Evolutionary conservation across 2,888 invertebrate genomes (phyloP).

Genomic region (Pterostichus niger): DNA sequence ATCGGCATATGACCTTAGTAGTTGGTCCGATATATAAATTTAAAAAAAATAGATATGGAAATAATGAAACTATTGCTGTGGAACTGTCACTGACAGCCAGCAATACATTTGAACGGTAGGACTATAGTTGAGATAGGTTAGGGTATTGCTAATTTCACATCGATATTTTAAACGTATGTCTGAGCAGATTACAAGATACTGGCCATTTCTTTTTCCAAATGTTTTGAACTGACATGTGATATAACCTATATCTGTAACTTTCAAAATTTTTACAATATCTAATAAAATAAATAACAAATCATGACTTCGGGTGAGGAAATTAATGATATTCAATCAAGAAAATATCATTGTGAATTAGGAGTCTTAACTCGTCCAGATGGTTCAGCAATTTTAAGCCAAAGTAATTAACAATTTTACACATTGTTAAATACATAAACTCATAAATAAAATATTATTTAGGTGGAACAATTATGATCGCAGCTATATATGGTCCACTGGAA

Average conservation of each 20-base stretch:
- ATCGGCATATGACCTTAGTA: no score
- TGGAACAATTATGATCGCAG: slow-evolving; percentile 87
- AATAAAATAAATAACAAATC: not conserved
- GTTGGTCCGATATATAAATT: no score
- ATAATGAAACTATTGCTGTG: not conserved
- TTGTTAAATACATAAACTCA: slow-evolving; percentile 52
- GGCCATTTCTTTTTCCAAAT: not conserved
- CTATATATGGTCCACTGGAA: slow-evolving; percentile 91
- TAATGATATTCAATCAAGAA: slow-evolving; percentile 35
- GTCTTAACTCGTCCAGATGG: slow-evolving; percentile 88
- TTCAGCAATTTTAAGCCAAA: slow-evolving; percentile 88
- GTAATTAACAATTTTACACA: slow-evolving; percentile 76
- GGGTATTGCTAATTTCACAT: no score
- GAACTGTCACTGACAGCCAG: no score
- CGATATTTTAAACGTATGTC: no score
- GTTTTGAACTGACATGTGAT: slow-evolving; percentile 44
- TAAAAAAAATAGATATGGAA: no score
- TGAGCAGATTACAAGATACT: no score
- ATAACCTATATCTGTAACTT: slow-evolving; percentile 21
- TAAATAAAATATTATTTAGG: slow-evolving; percentile 79
- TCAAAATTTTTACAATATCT: not conserved
- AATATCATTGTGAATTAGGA: slow-evolving; percentile 83
- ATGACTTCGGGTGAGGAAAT: slow-evolving; percentile 16
- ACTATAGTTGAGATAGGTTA: no score
- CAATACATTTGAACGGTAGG: no score